These are phyloP conservation scores for Centropus unirufus DNA, from an alignment of 2,113 vertebrate genomes.

Conservation along the genomic window DNA sequence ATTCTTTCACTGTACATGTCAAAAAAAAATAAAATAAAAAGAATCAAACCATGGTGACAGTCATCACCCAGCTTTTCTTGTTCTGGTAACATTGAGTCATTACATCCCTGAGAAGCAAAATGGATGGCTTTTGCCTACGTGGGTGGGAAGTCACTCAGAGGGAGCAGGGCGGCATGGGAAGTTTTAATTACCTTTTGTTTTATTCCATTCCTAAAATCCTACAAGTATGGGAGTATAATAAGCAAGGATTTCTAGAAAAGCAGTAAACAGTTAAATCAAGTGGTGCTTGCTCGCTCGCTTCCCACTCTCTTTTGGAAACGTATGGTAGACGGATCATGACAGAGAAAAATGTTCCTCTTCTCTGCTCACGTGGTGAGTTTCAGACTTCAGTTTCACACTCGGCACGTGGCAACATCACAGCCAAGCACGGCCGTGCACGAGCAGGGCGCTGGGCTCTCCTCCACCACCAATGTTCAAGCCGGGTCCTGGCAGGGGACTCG, in stretches of 20 bases:
- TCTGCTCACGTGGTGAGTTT: background rate
- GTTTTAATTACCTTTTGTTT: background rate
- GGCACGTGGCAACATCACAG: background rate
- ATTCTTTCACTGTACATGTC: background rate
- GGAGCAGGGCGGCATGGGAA: background rate
- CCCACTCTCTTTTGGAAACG: background rate
- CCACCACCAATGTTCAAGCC: rapidly evolving
- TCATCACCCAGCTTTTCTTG: background rate
- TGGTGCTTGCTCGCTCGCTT: background rate
- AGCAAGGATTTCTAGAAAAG: background rate
- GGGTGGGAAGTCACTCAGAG: background rate
- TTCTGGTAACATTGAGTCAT: background rate
- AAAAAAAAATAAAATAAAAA: background rate
- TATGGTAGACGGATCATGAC: background rate
- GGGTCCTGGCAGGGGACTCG: background rate
- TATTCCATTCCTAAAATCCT: no score
- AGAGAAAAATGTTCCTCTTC: background rate
- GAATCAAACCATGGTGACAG: background rate
- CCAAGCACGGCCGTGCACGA: background rate
- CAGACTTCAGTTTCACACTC: rapidly evolving
- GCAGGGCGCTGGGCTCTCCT: background rate
- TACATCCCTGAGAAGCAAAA: background rate
- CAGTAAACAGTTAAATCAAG: background rate
- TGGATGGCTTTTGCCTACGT: background rate
- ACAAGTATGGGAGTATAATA: background rate